Evolutionary conservation across 2,113 vertebrate genomes (phyloP).

Genomic region (Merops nubicus): DNA sequence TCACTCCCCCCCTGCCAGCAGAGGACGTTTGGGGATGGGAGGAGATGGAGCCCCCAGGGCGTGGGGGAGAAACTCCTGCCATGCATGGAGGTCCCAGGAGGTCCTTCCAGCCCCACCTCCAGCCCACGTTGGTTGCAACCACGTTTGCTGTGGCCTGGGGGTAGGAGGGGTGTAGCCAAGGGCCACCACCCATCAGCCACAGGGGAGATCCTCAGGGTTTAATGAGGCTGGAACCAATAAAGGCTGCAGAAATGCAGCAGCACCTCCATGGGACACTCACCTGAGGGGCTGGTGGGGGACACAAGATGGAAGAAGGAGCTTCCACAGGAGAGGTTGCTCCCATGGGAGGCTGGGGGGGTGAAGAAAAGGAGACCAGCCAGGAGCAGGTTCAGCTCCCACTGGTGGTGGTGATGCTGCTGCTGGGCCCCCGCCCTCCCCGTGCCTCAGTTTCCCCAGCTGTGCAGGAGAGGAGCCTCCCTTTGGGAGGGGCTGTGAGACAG

Average conservation of each 20-base stretch:
- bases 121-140: not conserved
- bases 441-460: slow-evolving; percentile 19
- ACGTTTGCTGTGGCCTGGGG: not conserved
- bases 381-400: not conserved
- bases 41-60: not conserved
- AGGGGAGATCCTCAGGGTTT: not conserved
- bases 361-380: not conserved
- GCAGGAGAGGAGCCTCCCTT: not conserved
- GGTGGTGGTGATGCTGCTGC: not conserved
- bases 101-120: not conserved
- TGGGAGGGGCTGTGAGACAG: not conserved
- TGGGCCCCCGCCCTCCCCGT: rapidly evolving
- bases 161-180: not conserved
- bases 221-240: not conserved
- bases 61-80: not conserved
- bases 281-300: not conserved
- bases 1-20: rapidly evolving
- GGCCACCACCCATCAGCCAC: not conserved
- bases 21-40: not conserved
- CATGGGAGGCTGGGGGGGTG: not conserved
- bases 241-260: not conserved
- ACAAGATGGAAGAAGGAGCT: not conserved
- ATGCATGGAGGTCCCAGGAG: not conserved
- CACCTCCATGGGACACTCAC: not conserved
- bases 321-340: not conserved